phyloP scores from a whole-genome alignment of 1,140 invertebrate species.

The Plodia interpunctella region DNA sequence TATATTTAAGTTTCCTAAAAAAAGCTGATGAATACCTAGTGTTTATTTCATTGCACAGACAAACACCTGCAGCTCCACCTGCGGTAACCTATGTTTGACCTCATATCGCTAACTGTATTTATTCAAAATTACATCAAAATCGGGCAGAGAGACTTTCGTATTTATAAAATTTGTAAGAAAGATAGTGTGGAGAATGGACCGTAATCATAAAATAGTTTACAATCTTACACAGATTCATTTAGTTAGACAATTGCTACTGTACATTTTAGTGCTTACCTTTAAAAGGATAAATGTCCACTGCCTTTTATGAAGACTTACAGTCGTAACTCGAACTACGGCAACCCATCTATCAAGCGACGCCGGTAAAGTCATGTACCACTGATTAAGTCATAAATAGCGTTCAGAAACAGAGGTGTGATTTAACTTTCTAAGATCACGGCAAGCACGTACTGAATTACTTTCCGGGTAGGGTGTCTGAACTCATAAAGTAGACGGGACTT shows the following conservation, averaged over 20 bases:
- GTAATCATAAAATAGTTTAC: too few relatives aligned
- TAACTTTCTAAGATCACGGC: constrained; percentile 2
- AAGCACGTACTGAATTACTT: not conserved
- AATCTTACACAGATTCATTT: not conserved
- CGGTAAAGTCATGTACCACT: constrained; percentile 6
- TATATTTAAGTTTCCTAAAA: too few relatives aligned
- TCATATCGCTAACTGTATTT: too few relatives aligned
- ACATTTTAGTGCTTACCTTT: not conserved
- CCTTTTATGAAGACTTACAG: not conserved
- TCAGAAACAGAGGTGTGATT: constrained; percentile 5
- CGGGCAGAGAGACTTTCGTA: too few relatives aligned
- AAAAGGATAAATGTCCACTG: not conserved
- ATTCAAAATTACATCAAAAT: too few relatives aligned
- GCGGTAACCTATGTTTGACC: too few relatives aligned
- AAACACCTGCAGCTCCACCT: too few relatives aligned
- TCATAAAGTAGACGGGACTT: not conserved
- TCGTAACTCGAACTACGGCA: not conserved
- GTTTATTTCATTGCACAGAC: too few relatives aligned
- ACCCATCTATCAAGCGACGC: not conserved
- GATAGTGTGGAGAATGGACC: too few relatives aligned
- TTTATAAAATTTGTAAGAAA: too few relatives aligned
- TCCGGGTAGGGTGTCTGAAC: not conserved
- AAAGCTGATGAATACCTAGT: too few relatives aligned
- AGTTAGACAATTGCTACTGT: not conserved
- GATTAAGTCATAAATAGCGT: constrained; percentile 5